phyloP scores from a whole-genome alignment of 2,797 vertebrate species.

The Hybognathus amarus region DNA sequence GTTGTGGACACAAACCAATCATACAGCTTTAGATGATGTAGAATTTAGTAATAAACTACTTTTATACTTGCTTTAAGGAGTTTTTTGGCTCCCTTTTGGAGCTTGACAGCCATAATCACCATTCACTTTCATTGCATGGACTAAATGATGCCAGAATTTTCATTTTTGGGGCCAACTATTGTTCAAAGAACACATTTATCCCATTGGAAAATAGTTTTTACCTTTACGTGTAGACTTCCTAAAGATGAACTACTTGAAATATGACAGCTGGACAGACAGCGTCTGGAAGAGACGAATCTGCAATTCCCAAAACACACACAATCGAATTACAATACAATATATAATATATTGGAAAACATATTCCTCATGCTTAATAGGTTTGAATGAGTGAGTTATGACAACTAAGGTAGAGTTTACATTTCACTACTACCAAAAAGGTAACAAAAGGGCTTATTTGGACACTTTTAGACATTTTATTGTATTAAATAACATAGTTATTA shows the following conservation, averaged over 20 bases:
- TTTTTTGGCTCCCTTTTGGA: not conserved
- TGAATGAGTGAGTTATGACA: conserved; percentile 5
- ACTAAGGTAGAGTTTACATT: not conserved
- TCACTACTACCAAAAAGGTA: not conserved
- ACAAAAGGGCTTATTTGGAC: not conserved
- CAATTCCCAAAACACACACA: conserved; percentile 27
- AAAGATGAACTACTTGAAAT: conserved; percentile 35
- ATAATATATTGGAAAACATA: conserved; percentile 2
- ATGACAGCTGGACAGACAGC: conserved; percentile 44
- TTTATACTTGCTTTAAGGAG: not conserved
- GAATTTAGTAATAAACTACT: not conserved
- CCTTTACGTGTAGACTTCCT: conserved; percentile 45
- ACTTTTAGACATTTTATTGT: no score
- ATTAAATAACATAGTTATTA: not conserved
- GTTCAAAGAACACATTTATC: not conserved
- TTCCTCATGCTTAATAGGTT: not conserved
- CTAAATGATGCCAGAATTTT: not conserved
- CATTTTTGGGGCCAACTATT: not conserved
- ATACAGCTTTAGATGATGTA: not conserved
- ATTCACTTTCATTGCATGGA: not conserved
- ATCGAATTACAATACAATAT: not conserved
- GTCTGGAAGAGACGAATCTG: conserved; percentile 37
- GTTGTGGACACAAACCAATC: not conserved
- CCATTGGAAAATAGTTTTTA: conserved; percentile 1
- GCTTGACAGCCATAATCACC: not conserved